These are phyloP conservation scores for Contarinia nasturtii DNA, from an alignment of 1,140 invertebrate genomes.

Conservation along the genomic window DNA sequence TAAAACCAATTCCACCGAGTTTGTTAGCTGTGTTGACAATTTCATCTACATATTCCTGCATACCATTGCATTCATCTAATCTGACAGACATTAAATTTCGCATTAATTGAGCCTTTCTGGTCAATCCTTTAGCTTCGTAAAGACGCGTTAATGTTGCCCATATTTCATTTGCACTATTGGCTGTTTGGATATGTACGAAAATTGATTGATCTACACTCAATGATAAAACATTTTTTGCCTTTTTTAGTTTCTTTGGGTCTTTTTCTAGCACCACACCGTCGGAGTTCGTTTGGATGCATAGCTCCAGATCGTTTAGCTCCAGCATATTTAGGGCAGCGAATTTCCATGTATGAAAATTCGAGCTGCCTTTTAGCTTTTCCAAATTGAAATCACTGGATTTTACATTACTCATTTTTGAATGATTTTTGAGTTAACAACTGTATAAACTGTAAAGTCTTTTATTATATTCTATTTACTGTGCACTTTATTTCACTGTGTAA, in stretches of 20 bases:
- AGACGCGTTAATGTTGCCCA: background rate
- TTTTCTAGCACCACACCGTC: background rate
- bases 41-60: background rate
- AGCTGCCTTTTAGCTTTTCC: background rate
- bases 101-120: background rate
- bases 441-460: no score
- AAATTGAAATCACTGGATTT: no score
- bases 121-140: background rate
- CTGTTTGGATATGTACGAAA: background rate
- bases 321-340: background rate
- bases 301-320: background rate
- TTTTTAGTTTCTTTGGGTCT: background rate
- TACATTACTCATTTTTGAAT: no score
- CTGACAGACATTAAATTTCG: background rate
- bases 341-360: background rate
- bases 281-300: background rate
- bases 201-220: background rate
- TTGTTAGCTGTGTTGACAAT: conserved; percentile 3
- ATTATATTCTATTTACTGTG: no score
- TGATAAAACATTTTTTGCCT: background rate
- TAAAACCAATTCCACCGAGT: conserved; percentile 1
- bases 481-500: no score
- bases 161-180: background rate
- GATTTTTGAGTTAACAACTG: no score
- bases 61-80: background rate